These are phyloP conservation scores for Ceratosolen fusciceps DNA, from an alignment of 1,140 invertebrate species.

Conservation along the genomic window DNA sequence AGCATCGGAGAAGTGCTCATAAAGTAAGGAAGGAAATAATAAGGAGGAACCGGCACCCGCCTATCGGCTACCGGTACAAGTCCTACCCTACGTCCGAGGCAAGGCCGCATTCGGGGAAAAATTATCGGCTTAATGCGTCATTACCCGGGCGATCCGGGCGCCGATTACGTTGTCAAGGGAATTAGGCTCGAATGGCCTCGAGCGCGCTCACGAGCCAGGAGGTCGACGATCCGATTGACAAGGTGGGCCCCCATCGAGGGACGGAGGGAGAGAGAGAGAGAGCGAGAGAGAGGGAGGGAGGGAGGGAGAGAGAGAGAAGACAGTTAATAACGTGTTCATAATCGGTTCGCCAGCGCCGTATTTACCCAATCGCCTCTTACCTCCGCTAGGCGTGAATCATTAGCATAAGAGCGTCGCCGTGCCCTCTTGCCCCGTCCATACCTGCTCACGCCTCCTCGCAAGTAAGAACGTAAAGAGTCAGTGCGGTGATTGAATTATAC, in stretches of 20 bases:
- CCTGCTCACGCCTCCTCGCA: too few species aligned
- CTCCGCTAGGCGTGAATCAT: conserved; percentile 9
- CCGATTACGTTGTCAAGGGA: conserved; percentile 57
- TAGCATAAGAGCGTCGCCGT: neutral
- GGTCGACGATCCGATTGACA: conserved; percentile 56
- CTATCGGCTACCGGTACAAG: conserved; percentile 38
- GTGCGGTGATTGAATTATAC: too few species aligned
- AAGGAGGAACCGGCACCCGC: neutral
- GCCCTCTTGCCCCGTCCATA: neutral
- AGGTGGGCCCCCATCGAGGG: conserved; percentile 47
- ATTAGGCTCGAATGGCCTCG: conserved; percentile 56
- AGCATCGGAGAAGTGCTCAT: neutral
- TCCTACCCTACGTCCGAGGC: neutral
- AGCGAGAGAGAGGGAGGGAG: too few species aligned
- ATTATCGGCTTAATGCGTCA: conserved; percentile 19
- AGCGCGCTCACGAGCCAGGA: conserved; percentile 39
- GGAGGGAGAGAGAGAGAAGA: too few species aligned
- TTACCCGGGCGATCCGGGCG: conserved; percentile 24
- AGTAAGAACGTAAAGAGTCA: too few species aligned
- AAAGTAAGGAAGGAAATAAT: neutral
- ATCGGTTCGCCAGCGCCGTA: conserved; percentile 37
- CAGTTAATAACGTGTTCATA: conserved; percentile 49
- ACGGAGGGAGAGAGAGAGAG: too few species aligned
- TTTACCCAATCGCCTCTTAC: conserved; percentile 18
- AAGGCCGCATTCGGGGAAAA: conserved; percentile 39